phyloP scores from a whole-genome alignment of 2,797 vertebrate species.

The Platalea minor region DNA sequence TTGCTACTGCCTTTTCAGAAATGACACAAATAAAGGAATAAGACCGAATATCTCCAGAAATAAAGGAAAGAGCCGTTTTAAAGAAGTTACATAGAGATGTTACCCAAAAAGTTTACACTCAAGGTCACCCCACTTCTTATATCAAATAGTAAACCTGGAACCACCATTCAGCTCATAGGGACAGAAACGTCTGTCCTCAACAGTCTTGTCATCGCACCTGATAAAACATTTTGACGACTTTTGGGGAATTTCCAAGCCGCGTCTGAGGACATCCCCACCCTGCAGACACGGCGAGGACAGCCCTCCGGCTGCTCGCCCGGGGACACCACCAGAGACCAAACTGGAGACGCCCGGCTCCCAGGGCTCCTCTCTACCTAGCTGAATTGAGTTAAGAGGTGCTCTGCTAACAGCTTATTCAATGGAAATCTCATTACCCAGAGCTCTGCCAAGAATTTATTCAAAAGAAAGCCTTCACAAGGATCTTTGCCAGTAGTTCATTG shows the following conservation, averaged over 20 bases:
- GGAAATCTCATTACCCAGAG: constrained; percentile 47
- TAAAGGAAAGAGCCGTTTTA: background rate
- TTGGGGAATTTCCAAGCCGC: background rate
- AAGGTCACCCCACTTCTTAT: background rate
- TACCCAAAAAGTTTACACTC: background rate
- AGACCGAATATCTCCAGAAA: background rate
- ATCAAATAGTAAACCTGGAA: background rate
- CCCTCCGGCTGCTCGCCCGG: accelerated
- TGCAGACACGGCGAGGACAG: background rate
- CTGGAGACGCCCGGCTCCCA: background rate
- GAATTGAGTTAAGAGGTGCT: constrained; percentile 42
- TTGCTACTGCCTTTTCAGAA: background rate
- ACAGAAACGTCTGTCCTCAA: background rate
- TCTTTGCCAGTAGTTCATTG: constrained; percentile 27
- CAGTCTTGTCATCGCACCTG: accelerated
- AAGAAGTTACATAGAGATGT: background rate
- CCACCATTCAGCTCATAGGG: background rate
- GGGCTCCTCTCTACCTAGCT: background rate
- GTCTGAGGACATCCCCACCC: background rate
- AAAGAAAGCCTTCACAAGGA: background rate
- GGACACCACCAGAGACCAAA: background rate
- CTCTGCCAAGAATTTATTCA: constrained; percentile 9
- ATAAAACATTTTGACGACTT: background rate
- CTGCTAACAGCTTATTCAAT: constrained; percentile 53
- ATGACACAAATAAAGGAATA: background rate